These are phyloP conservation scores for Oncorhynchus mykiss DNA, from an alignment of 2,113 vertebrate species.

Conservation along the genomic window DNA sequence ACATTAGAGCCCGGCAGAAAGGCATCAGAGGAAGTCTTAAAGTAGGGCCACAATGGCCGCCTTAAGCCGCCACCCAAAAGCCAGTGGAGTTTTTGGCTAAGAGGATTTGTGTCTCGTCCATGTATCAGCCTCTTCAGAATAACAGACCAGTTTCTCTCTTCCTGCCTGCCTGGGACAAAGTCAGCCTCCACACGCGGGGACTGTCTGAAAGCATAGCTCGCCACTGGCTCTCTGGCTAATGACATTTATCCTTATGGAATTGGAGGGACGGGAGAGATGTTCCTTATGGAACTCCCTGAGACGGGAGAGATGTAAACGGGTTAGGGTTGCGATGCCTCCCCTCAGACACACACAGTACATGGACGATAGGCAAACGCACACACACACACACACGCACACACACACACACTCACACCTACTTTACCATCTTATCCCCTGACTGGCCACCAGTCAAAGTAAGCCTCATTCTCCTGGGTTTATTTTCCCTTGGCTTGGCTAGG, in stretches of 20 bases:
- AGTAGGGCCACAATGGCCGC: constrained; percentile 44
- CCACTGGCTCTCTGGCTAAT: constrained; percentile 61
- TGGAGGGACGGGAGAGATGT: constrained; percentile 50
- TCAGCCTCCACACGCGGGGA: constrained; percentile 55
- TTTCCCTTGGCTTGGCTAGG: constrained; percentile 64
- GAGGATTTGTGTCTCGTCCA: constrained; percentile 53
- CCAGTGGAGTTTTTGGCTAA: constrained; percentile 48
- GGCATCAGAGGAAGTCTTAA: constrained; percentile 53
- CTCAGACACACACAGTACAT: constrained; percentile 38
- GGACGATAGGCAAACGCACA: constrained; percentile 10
- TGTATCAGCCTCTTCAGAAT: constrained; percentile 53
- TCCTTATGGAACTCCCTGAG: constrained; percentile 20
- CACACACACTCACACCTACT: constrained; percentile 38
- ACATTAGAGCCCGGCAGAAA: constrained; percentile 38
- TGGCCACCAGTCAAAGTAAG: constrained; percentile 73
- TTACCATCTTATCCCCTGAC: constrained; percentile 62
- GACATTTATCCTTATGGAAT: constrained; percentile 69
- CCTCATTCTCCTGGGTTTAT: constrained; percentile 69
- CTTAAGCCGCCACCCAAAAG: constrained; percentile 57
- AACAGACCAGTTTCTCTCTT: constrained; percentile 42
- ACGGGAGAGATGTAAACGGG: constrained; percentile 49
- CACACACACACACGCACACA: constrained; percentile 26
- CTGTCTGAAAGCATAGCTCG: constrained; percentile 44
- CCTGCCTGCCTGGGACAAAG: constrained; percentile 62
- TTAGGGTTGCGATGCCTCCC: constrained; percentile 38